A percentile compares a stretch with the other conserved stretches of the same genome.
phyloP scores from a whole-genome alignment of 1,140 invertebrate genomes.

The Diachasma alloeum region DNA sequence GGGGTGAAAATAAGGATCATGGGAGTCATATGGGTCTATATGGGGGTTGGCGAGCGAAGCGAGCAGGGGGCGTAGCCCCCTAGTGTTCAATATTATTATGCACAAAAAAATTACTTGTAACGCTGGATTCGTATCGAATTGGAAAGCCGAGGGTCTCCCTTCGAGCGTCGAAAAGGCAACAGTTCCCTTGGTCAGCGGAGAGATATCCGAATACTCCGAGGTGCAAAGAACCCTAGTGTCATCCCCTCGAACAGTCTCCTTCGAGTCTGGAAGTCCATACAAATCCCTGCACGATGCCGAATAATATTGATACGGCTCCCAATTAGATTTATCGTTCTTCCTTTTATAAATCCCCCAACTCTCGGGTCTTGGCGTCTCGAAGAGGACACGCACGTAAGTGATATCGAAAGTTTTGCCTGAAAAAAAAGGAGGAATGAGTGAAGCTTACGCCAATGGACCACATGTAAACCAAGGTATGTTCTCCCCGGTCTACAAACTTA shows the following conservation, averaged over 20 bases:
- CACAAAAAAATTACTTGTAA: conserved; percentile 81
- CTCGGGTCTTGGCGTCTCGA: conserved; percentile 94
- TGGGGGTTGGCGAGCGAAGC: no score
- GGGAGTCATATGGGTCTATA: no score
- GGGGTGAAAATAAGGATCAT: no score
- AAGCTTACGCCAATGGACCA: conserved; percentile 19
- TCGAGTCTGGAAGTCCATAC: conserved; percentile 82
- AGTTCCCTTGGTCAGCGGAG: conserved; percentile 92
- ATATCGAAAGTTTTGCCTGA: conserved; percentile 97
- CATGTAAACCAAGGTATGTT: conserved; percentile 28
- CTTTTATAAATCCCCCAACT: conserved; percentile 97
- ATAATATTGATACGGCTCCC: conserved; percentile 98
- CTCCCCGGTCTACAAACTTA: not conserved
- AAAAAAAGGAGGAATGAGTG: conserved; percentile 53
- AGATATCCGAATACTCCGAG: conserved; percentile 97
- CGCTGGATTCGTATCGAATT: conserved; percentile 88
- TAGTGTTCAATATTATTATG: no score
- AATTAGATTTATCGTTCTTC: conserved; percentile 78
- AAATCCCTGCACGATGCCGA: conserved; percentile 90
- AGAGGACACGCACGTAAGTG: conserved; percentile 92
- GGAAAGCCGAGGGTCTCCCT: conserved; percentile 89
- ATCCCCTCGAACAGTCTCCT: conserved; percentile 73
- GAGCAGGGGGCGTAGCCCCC: no score
- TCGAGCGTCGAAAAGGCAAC: conserved; percentile 97
- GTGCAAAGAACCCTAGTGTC: conserved; percentile 91